Evolutionary conservation across 2,113 vertebrate genomes (phyloP), one percentile per base, ranked within the genome.

Genomic region (Actinemys pallida): DNA sequence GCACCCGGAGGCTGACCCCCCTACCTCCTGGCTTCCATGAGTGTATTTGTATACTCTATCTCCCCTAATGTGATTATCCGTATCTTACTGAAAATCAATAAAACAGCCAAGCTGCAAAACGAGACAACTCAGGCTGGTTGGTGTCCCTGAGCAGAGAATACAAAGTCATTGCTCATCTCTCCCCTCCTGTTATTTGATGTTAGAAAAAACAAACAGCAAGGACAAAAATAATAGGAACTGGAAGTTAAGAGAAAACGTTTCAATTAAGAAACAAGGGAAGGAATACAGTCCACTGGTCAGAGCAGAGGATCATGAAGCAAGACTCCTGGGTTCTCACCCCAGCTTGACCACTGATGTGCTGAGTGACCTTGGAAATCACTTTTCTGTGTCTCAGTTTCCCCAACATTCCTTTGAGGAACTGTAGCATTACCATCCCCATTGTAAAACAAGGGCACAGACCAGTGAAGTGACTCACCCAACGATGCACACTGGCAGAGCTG

Each of bases 1-100:
- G 72, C 31, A 75, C 27, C n/a, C 0, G 1, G 25, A 6, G 0
- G 54, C 47, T 53, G 65, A 69, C 59, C 0, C 2, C 88, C 76
- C 62, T 92, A 87, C 47, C 47, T 62, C 59, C 84, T 84, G n/a
- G 52, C 54, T 47, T 88, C 79, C 31, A 35, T 20, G 4, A 90
- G 80, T 13, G 8, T 53, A 84, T 89, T 57, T 86, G 62, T 45
- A 1, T 49, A 54, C 82, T 59, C 84, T 65, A 50, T 42, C 49
- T 81, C 56, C 59, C 92, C 89, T 90, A n/a, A 93, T 57, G 69
- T 25, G 47, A 89, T 2, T 76, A 83, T 78, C 49, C 52, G 54
- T 52, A 57, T 52, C 72, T 49, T 78, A 92, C 92, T 84, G 52
- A 79, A 92, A 78, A 72, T 79, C n/a, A 49, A 49, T 11, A 16